Evolutionary conservation across 2,113 vertebrate species (phyloP), one percentile per base, ranked within the genome.

Genomic region (Xiphias gladius): DNA sequence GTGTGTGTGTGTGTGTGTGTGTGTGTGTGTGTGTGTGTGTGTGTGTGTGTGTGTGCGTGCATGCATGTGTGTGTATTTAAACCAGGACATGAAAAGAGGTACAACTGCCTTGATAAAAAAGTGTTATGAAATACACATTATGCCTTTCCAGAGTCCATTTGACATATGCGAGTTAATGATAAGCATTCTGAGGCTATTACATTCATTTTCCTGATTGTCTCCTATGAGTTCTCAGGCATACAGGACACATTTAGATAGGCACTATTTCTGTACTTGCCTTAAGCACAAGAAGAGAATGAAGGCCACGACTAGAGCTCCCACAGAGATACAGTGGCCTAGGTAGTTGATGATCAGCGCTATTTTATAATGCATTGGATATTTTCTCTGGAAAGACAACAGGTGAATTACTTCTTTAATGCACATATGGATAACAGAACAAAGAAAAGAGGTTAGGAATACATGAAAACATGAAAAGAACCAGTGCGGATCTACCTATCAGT

Each of bases 281-380:
- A 99, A 96, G 93, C 96, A 96, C 88, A 99, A 93, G 96, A 99
- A 99, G 82, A 99, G 97, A 84, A 98, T 87, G 93, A 99, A 99
- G 91, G 98, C 98, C 22, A 97, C 96, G 39, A 98, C 94, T 0
- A 99, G 96, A 62, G 97, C 97, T 28, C 95, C 97, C 73, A 99
- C 91, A 5, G 98, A 99, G 86, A 99, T 94, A 75, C 97, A 99
- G 94, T 99, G 98, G 14, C 98, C 98, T 86, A 99, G 94, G 95
- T 99, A 99, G 96, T 99, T 99, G 93, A 99, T 96, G 88, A 98
- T 96, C 50, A 99, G 97, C 13, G 97, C 98, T 16, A 98, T 93
- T 87, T 96, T 98, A 93, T 99, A 99, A 93, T 99, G 98, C 86
- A 97, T 91, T 0, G 96, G 96, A 12, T 98, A 98, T 86, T 97